Conservation (phyloP, 2,888 invertebrate species). For the Lithophane socia region DNA sequence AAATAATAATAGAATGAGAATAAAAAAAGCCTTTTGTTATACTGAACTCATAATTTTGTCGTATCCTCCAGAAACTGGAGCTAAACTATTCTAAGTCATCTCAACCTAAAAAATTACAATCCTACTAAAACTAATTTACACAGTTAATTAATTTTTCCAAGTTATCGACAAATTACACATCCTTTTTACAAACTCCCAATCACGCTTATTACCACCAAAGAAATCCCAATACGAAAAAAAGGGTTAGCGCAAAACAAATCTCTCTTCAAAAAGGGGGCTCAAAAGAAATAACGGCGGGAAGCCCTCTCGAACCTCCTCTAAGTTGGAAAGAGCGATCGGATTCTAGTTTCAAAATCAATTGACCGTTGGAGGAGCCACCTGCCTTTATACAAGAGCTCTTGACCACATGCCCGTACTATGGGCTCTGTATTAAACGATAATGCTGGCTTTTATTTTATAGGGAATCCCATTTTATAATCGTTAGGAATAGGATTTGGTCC, state of each 20-base stretch:
- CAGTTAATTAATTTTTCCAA: neutral
- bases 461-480: neutral
- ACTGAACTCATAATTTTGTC: neutral
- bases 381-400: conserved; percentile 66
- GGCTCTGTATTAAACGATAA: conserved; percentile 25
- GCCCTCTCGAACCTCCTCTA: conserved; percentile 62
- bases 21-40: neutral
- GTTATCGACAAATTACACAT: neutral
- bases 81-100: neutral
- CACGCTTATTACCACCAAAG: neutral
- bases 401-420: conserved; percentile 57
- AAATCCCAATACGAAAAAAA: conserved; percentile 30
- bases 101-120: neutral
- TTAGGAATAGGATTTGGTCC: too few relatives aligned
- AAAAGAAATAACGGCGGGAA: conserved; percentile 66
- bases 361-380: conserved; percentile 68
- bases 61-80: neutral
- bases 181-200: neutral
- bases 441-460: neutral
- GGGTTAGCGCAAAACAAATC: conserved; percentile 26
- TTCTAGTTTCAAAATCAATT: conserved; percentile 78
- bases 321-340: conserved; percentile 70
- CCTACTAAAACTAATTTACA: neutral
- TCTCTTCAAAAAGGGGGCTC: conserved; percentile 29
- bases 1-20: neutral